phyloP scores from a whole-genome alignment of 2,113 vertebrate species.

The Lanius collurio region DNA sequence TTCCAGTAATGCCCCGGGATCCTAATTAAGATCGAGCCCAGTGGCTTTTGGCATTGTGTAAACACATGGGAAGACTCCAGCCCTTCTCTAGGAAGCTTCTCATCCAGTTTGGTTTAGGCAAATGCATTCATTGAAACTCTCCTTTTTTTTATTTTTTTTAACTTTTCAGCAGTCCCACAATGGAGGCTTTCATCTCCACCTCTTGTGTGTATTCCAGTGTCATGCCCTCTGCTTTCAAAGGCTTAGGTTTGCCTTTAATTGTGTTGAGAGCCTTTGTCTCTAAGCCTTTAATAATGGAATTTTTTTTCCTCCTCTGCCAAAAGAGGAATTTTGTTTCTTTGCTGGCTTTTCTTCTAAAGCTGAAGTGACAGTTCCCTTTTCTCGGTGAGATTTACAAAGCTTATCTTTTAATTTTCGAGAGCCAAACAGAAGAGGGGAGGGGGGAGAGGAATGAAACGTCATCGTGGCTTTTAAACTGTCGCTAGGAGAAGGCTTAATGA shows the following conservation, averaged over 20 bases:
- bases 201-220: constrained; percentile 52
- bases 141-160: not conserved
- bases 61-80: constrained; percentile 33
- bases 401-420: constrained; percentile 65
- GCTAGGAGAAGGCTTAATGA: constrained; percentile 54
- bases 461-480: not conserved
- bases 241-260: constrained; percentile 63
- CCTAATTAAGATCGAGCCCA: constrained; percentile 29
- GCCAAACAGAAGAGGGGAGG: not conserved
- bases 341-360: constrained; percentile 52
- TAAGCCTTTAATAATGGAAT: constrained; percentile 64
- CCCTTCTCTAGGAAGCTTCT: constrained; percentile 26
- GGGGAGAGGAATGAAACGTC: not conserved
- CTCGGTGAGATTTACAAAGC: constrained; percentile 36
- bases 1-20: constrained; percentile 26
- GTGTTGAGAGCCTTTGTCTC: constrained; percentile 55
- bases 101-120: constrained; percentile 52
- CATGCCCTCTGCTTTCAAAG: constrained; percentile 65
- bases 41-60: not conserved
- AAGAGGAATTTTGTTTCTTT: constrained; percentile 58
- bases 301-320: constrained; percentile 32
- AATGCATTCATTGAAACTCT: constrained; percentile 42
- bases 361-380: constrained; percentile 63
- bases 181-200: constrained; percentile 58
- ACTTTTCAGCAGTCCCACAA: constrained; percentile 39